Conservation (phyloP, 2,113 vertebrate genomes). For the Irena cyanogastra region DNA sequence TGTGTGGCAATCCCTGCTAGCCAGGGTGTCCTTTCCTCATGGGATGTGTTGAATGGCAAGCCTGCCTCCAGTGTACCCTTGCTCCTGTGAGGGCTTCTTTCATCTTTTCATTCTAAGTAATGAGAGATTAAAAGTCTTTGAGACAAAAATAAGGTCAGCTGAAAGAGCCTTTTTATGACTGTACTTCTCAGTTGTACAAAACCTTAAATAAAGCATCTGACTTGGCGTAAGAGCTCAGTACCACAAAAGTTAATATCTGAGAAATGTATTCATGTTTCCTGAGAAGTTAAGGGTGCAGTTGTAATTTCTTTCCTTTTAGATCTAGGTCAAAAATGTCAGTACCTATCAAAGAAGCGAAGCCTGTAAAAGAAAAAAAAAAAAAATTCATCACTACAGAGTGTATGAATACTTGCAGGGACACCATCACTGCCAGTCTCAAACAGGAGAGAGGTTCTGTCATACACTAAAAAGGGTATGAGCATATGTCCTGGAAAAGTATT, state of each 20-base stretch:
- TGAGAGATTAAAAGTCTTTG: neutral
- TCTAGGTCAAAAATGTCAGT: conserved; percentile 4
- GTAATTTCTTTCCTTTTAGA: conserved; percentile 17
- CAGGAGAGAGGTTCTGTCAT: neutral
- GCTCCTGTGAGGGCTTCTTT: neutral
- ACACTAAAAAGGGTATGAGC: neutral
- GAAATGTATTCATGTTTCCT: conserved; percentile 3
- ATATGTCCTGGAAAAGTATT: neutral
- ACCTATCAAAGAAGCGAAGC: neutral
- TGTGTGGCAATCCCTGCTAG: neutral
- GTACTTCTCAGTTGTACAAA: neutral
- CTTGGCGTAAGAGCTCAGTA: neutral
- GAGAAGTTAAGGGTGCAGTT: neutral
- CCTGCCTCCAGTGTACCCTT: fast-evolving
- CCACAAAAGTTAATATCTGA: neutral
- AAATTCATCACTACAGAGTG: neutral
- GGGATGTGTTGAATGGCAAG: neutral
- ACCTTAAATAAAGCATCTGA: conserved; percentile 8
- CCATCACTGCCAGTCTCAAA: neutral
- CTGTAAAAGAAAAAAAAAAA: neutral
- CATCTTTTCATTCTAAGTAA: neutral
- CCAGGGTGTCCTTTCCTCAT: neutral
- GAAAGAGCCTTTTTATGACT: neutral
- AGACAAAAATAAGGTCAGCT: neutral
- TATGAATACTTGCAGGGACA: neutral